A percentile compares a stretch with the other conserved stretches of the same genome.
These are phyloP conservation scores for Diglossa cyanea DNA, from an alignment of 2,797 vertebrate genomes.

Conservation along the genomic window DNA sequence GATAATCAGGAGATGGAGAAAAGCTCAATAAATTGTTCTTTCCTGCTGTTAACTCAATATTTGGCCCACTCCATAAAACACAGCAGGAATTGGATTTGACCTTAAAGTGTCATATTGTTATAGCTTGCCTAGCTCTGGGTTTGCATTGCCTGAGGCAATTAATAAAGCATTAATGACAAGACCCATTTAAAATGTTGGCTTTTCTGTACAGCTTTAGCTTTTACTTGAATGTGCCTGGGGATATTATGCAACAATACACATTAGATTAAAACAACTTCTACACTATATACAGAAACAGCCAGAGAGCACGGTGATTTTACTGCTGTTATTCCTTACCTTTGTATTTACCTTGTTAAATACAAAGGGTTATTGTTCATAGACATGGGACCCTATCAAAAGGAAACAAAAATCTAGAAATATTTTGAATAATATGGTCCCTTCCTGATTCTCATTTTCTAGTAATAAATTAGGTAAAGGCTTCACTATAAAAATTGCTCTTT, in stretches of 20 bases:
- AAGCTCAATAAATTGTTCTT: constrained; percentile 78
- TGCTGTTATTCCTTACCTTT: constrained; percentile 52
- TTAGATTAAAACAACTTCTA: constrained; percentile 79
- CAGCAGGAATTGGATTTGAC: constrained; percentile 91
- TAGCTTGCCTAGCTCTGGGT: constrained; percentile 85
- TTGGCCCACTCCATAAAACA: constrained; percentile 86
- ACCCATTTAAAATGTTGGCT: constrained; percentile 94
- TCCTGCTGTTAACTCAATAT: constrained; percentile 88
- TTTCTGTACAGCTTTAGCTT: constrained; percentile 88
- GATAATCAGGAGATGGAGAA: constrained; percentile 75
- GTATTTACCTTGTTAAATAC: constrained; percentile 41
- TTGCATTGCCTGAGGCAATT: constrained; percentile 92
- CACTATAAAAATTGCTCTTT: not conserved
- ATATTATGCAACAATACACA: constrained; percentile 79
- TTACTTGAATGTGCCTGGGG: constrained; percentile 82
- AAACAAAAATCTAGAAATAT: not conserved
- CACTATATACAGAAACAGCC: constrained; percentile 52
- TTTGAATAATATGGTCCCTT: not conserved
- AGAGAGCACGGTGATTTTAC: constrained; percentile 56
- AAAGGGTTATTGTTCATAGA: constrained; percentile 21
- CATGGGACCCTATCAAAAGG: not conserved
- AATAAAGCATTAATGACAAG: constrained; percentile 99
- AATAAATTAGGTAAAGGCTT: not conserved
- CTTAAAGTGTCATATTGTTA: constrained; percentile 98
- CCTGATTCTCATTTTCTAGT: not conserved